Base-by-base conservation (phyloP, 2,888 invertebrate genomes). In the Macropis europaea region DNA sequence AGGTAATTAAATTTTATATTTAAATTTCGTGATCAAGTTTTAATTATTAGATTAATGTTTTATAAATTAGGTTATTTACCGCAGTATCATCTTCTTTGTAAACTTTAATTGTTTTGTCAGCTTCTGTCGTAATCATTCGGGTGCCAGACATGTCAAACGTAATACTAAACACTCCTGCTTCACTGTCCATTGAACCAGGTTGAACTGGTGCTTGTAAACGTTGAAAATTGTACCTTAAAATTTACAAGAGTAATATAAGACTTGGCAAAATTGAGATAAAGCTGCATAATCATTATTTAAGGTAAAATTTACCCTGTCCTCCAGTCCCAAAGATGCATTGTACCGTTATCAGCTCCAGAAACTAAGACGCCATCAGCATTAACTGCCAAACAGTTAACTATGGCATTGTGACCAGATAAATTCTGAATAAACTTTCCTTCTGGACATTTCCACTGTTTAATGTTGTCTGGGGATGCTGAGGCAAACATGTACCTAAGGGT, bases 111-210 rank as follows among this genome's bases (percentile, higher is more conserved):
- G 99, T 99, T 91, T 99, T 99, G 90, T 99, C 99, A 0, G 99
- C 99, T 90, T 99, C 99, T 0, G 97, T 96, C 0, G 99, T 98
- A 80, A 99, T 96, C 73, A 99, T 93, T 17, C 99, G 93, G 0
- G 96, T 95, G 22, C 98, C 98, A n/a, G 97, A 97, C 78, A 95
- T 94, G 90, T 99, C 99, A 90, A 96, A 99, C 0, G 94, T 95
- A 93, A 98, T 95, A 56, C 99, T 95, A 91, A 98, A 99, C 76
- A 99, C 96, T 40, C 99, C 99, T 15, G 98, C 97, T 90, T 99
- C 99, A 13, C 98, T 98, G 90, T 99, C 99, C 95, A 99, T 99
- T 0, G 99, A 99, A 11, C 99, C 99, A 0, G 99, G 99, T 89
- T 99, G 99, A 0, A 97, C 98, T 1, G 97, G 96, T 3, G 98